These are phyloP conservation scores for Triops cancriformis DNA, from an alignment of 1,140 invertebrate genomes.

Conservation along the genomic window DNA sequence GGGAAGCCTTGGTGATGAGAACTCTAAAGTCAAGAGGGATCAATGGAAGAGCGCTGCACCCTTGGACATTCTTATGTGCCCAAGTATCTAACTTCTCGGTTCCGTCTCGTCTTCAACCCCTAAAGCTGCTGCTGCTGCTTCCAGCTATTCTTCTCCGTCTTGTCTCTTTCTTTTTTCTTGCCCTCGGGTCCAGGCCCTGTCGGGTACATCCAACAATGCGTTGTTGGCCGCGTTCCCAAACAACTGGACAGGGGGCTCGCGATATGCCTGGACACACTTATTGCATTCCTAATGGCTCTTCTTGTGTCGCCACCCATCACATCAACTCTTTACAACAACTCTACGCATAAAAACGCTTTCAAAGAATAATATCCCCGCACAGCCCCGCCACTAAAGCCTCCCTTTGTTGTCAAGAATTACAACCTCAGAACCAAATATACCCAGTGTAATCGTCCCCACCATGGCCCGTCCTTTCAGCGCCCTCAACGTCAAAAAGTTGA, in stretches of 20 bases:
- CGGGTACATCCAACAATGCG: not conserved
- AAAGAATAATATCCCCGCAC: not conserved
- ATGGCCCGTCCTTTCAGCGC: no score
- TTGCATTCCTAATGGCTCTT: slow-evolving; percentile 1
- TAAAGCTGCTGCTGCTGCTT: not conserved
- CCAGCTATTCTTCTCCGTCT: not conserved
- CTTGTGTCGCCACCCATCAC: slow-evolving; percentile 8
- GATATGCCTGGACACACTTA: slow-evolving; percentile 13
- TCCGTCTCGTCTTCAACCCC: not conserved
- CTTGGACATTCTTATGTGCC: not conserved
- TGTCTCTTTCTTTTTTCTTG: not conserved
- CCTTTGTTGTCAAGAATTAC: not conserved
- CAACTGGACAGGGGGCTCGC: not conserved
- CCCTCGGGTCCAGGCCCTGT: no score
- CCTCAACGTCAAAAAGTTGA: no score
- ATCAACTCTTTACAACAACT: not conserved
- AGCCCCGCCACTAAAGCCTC: not conserved
- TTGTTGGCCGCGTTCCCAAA: not conserved
- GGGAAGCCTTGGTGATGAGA: not conserved
- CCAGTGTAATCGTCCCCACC: no score
- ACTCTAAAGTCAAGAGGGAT: slow-evolving; percentile 10
- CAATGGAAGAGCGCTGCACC: not conserved
- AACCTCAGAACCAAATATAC: no score
- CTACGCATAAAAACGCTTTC: not conserved
- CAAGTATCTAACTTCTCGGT: slow-evolving; percentile 1